These are phyloP conservation scores for Halictus quadricinctus DNA, from an alignment of 2,888 invertebrate genomes.

Conservation along the genomic window DNA sequence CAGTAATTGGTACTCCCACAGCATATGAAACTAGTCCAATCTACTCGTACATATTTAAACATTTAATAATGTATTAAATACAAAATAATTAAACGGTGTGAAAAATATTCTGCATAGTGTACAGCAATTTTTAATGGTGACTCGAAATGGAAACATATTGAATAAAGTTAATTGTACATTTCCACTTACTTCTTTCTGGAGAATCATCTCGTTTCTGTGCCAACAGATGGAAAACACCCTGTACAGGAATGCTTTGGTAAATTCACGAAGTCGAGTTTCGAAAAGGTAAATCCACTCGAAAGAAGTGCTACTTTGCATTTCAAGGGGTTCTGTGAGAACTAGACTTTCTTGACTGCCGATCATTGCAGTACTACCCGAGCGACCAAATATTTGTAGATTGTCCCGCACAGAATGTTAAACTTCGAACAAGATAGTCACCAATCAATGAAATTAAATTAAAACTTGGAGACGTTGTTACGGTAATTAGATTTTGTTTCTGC, in stretches of 20 bases:
- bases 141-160: no score
- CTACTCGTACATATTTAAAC: no score
- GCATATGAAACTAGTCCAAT: no score
- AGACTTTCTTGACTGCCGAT: background rate
- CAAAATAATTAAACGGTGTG: no score
- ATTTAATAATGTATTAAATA: no score
- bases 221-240: background rate
- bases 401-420: background rate
- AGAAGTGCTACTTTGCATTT: constrained; percentile 12
- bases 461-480: background rate
- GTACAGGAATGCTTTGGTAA: background rate
- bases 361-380: background rate
- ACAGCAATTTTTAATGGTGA: no score
- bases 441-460: background rate
- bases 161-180: no score
- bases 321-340: background rate
- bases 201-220: background rate
- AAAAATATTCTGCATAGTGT: no score
- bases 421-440: background rate
- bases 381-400: background rate
- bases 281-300: constrained; percentile 7
- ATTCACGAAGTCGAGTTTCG: background rate
- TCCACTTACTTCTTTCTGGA: background rate
- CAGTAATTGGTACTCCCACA: no score
- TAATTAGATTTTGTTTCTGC: background rate